Percentiles rank a stretch among this genome's conserved stretches.
Evolutionary conservation across 2,888 invertebrate genomes (phyloP).

Genomic region (Drosophila acutilabella): DNA sequence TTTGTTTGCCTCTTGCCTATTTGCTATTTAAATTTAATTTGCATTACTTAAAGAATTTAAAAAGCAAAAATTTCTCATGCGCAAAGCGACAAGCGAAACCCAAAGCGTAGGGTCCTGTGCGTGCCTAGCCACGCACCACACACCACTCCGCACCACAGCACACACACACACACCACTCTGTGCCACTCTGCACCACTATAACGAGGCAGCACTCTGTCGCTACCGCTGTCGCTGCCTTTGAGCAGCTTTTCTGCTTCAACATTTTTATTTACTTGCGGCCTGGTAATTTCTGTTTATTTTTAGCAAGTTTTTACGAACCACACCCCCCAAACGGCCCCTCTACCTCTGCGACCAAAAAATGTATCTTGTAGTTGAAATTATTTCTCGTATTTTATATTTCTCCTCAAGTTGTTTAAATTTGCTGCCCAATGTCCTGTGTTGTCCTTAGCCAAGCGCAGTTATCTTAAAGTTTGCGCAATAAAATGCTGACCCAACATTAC

Average conservation of each 20-base stretch:
- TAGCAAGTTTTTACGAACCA: conserved; percentile 67
- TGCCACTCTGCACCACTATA: conserved; percentile 6
- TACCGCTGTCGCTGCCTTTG: conserved; percentile 43
- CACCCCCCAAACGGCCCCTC: background rate
- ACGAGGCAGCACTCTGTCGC: background rate
- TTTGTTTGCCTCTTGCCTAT: conserved; percentile 73
- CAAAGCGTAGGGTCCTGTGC: conserved; percentile 35
- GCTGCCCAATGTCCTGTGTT: conserved; percentile 34
- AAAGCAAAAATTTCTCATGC: conserved; percentile 75
- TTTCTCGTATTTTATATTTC: conserved; percentile 7
- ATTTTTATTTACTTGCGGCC: conserved; percentile 78
- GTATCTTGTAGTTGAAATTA: conserved; percentile 59
- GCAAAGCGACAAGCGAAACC: conserved; percentile 54
- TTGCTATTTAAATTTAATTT: conserved; percentile 81
- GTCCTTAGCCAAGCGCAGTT: conserved; percentile 15
- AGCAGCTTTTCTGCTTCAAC: conserved; percentile 76
- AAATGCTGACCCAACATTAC: conserved; percentile 62
- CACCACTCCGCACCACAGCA: background rate
- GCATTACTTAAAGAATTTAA: conserved; percentile 81
- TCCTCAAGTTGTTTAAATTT: conserved; percentile 56
- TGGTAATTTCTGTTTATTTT: conserved; percentile 77
- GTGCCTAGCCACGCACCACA: conserved; percentile 16
- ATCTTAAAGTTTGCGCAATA: conserved; percentile 60
- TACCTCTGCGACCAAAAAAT: conserved; percentile 30
- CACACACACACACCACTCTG: background rate